Conservation (phyloP, 2,888 invertebrate species). For the Dasysyrphus tricinctus region DNA sequence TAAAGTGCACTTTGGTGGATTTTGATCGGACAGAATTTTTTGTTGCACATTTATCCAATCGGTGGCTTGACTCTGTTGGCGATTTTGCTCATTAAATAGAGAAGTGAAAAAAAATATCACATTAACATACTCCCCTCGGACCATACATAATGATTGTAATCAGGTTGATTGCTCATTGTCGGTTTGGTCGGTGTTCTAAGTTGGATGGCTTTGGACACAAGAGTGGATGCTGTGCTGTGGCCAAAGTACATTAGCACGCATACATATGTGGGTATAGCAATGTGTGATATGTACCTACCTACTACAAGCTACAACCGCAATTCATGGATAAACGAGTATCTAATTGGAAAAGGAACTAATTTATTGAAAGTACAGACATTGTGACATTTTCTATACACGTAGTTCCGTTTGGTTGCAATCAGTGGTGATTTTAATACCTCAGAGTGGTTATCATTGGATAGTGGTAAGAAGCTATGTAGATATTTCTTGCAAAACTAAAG, state of each 20-base stretch:
- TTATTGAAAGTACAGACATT: constrained; percentile 56
- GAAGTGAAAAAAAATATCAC: constrained; percentile 30
- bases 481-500: not conserved
- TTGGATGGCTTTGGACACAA: constrained; percentile 17
- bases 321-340: constrained; percentile 35
- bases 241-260: not conserved
- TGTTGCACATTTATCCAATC: constrained; percentile 15
- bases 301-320: not conserved
- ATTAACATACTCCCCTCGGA: constrained; percentile 47
- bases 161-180: constrained; percentile 66
- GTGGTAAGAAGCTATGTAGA: not conserved
- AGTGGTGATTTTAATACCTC: constrained; percentile 1
- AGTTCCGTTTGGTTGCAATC: constrained; percentile 26
- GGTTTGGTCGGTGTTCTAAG: constrained; percentile 27
- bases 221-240: not conserved
- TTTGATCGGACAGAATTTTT: constrained; percentile 2
- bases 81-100: constrained; percentile 35
- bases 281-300: not conserved
- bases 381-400: not conserved
- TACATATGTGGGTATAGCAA: not conserved
- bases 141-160: constrained; percentile 63
- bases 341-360: constrained; percentile 70
- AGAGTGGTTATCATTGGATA: not conserved
- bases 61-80: constrained; percentile 16
- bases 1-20: constrained; percentile 36